Evolutionary conservation across 2,797 vertebrate genomes (phyloP).

Genomic region (Pipistrellus pygmaeus): DNA sequence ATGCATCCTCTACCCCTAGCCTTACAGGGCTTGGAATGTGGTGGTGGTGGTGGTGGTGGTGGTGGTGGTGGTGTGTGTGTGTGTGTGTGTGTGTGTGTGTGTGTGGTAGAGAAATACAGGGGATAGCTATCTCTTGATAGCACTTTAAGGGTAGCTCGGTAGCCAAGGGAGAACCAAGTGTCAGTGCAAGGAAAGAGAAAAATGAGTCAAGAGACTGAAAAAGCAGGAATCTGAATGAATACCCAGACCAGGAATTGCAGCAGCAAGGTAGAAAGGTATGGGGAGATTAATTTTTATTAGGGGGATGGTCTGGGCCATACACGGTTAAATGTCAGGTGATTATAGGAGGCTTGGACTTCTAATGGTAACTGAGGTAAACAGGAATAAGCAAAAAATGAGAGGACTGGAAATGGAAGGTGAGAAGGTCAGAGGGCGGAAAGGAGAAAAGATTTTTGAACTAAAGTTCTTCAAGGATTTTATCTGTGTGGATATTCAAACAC

Average conservation of each 20-base stretch:
- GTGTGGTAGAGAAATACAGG: fast-evolving
- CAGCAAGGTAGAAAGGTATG: not conserved
- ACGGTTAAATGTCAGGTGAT: not conserved
- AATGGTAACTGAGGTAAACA: not conserved
- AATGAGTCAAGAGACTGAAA: not conserved
- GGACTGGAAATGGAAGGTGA: not conserved
- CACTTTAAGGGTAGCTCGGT: not conserved
- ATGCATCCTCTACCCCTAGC: not conserved
- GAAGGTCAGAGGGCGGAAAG: not conserved
- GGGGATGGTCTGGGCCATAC: not conserved
- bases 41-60: too few relatives aligned
- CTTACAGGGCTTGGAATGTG: not conserved
- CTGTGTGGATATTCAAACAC: not conserved
- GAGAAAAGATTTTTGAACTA: not conserved
- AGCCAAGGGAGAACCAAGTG: not conserved
- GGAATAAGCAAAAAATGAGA: not conserved
- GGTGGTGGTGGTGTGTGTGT: too few relatives aligned
- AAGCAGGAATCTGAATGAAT: not conserved
- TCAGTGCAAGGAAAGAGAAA: not conserved
- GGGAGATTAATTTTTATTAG: not conserved
- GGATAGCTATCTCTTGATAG: not conserved
- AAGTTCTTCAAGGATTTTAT: not conserved
- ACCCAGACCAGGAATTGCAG: not conserved
- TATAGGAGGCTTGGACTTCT: not conserved
- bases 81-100: too few relatives aligned